A percentile compares a stretch with the other conserved stretches of the same genome.
Evolutionary conservation across 2,113 vertebrate species (phyloP).

Genomic region (rabbit (Oryctolagus cuniculus)): mOryCun1.1 NC_091433.1:197753501-197754000

Average conservation of each 20-base stretch:
- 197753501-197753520: fast-evolving
- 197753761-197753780: not conserved
- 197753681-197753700: slow-evolving; percentile 84
- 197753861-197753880: not conserved
- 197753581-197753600: not conserved
- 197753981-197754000: not conserved
- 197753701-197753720: slow-evolving; percentile 79
- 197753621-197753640: fast-evolving
- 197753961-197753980: not conserved
- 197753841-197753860: not conserved
- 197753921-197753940: not conserved
- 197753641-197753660: not conserved
- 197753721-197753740: slow-evolving; percentile 79
- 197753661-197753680: not conserved
- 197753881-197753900: not conserved
- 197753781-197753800: not conserved
- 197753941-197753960: not conserved
- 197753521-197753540: not conserved
- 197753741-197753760: slow-evolving; percentile 57
- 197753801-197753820: not conserved
- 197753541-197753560: not conserved
- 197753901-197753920: not conserved
- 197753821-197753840: not conserved
- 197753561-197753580: fast-evolving
- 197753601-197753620: not conserved